These are phyloP conservation scores for Halictus rubicundus DNA, from an alignment of 1,140 invertebrate genomes.

Conservation along the genomic window DNA sequence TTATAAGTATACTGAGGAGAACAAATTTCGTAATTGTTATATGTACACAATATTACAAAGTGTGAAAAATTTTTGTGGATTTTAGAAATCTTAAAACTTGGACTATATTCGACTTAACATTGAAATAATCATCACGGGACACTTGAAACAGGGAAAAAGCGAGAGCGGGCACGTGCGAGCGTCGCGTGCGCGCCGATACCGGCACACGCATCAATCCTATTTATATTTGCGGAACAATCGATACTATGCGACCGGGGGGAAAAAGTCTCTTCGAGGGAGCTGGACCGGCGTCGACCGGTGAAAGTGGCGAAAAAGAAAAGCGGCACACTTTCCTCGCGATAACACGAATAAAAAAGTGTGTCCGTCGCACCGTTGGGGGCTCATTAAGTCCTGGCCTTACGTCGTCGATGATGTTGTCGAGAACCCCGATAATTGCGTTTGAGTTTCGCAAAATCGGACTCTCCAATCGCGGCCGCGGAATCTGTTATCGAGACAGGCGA, in stretches of 20 bases:
- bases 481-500: no score
- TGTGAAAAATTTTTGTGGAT: no score
- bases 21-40: no score
- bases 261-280: constrained; percentile 28
- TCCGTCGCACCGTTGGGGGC: neutral
- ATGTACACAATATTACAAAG: no score
- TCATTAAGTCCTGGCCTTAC: neutral
- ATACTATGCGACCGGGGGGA: constrained; percentile 19
- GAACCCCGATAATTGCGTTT: no score
- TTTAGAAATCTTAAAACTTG: no score
- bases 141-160: neutral
- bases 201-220: constrained; percentile 39
- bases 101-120: no score
- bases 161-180: neutral
- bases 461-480: no score
- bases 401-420: neutral
- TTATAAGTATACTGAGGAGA: no score
- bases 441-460: no score
- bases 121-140: neutral
- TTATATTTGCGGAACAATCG: constrained; percentile 51
- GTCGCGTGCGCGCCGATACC: neutral
- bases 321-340: neutral
- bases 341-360: neutral
- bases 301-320: neutral
- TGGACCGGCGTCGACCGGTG: neutral